Percentiles rank a stretch among this genome's conserved stretches.
These are phyloP conservation scores for Dissostichus mawsoni DNA, from an alignment of 2,113 vertebrate genomes.

Conservation along the genomic window DNA sequence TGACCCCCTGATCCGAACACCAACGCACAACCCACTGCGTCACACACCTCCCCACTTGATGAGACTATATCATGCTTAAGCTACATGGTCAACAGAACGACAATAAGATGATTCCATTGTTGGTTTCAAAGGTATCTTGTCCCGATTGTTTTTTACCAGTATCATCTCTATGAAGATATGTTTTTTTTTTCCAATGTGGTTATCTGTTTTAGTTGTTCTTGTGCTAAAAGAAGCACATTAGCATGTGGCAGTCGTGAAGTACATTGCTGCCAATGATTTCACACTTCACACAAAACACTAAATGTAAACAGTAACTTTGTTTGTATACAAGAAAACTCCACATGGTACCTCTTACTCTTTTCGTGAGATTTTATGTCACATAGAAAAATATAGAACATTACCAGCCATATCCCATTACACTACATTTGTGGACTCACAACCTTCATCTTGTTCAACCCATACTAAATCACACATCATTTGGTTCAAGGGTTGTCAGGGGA, in stretches of 20 bases:
- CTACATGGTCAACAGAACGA: not conserved
- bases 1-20: too few relatives aligned
- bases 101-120: not conserved
- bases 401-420: not conserved
- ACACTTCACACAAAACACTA: not conserved
- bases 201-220: too few relatives aligned
- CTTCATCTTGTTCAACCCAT: conserved; percentile 17
- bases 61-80: not conserved
- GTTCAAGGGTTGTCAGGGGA: conserved; percentile 26
- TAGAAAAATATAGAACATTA: not conserved
- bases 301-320: not conserved
- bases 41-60: too few relatives aligned
- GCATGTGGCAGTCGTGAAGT: not conserved
- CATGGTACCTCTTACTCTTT: conserved; percentile 1
- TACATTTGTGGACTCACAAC: not conserved
- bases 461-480: conserved; percentile 21
- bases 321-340: not conserved
- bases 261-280: not conserved
- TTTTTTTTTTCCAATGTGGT: too few relatives aligned
- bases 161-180: too few relatives aligned
- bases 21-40: too few relatives aligned
- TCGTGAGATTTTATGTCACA: not conserved
- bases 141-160: not conserved
- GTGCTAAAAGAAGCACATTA: too few relatives aligned
- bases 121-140: not conserved